These are phyloP conservation scores for Passer domesticus DNA, from an alignment of 2,113 vertebrate genomes.

Conservation along the genomic window DNA sequence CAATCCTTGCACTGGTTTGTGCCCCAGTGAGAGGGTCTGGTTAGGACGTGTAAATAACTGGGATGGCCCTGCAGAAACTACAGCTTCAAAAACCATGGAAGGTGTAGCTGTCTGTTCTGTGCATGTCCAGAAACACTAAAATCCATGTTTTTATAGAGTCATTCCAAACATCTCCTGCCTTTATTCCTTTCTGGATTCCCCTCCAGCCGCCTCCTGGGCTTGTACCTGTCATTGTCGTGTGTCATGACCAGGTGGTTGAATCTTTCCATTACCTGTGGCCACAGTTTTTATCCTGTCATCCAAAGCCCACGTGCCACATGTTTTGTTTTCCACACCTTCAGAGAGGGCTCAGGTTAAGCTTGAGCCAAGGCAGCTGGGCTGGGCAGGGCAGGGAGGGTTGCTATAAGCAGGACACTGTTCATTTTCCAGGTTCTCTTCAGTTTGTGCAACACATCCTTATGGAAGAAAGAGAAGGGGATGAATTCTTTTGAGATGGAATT, in stretches of 20 bases:
- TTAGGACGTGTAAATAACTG: not conserved
- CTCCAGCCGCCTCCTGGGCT: not conserved
- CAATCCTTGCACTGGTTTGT: accelerated
- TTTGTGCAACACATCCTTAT: not conserved
- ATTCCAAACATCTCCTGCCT: not conserved
- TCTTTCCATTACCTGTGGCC: not conserved
- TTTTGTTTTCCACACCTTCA: not conserved
- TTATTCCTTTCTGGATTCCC: not conserved
- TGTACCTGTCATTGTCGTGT: not conserved
- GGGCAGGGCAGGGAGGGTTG: not conserved
- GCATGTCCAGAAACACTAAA: not conserved
- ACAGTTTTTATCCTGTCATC: not conserved
- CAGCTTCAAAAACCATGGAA: not conserved
- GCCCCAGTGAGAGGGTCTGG: not conserved
- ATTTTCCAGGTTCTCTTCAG: not conserved
- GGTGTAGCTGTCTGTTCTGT: accelerated
- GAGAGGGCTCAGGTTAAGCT: not conserved
- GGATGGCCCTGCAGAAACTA: not conserved
- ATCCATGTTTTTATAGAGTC: not conserved
- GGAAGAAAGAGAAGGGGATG: not conserved
- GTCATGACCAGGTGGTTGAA: not conserved
- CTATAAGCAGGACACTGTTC: not conserved
- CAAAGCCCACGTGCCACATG: accelerated
- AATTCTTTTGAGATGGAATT: not conserved
- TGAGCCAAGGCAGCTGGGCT: not conserved